A percentile compares a stretch with the other conserved stretches of the same genome.
Conservation (phyloP, 30 jellyfish, hydroid and myxozoan genomes). For the Turritopsis dohrnii region DNA sequence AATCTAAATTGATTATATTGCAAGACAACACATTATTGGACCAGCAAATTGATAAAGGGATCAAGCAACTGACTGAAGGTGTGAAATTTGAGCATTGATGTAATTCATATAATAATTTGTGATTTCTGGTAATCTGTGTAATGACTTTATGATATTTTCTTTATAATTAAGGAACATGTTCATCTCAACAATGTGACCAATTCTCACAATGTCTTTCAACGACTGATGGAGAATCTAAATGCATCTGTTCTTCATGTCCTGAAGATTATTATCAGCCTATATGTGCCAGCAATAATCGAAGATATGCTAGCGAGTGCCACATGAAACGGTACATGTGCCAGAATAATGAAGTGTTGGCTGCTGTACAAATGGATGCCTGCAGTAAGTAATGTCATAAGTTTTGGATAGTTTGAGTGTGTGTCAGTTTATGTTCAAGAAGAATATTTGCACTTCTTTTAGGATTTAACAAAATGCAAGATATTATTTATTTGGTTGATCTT, state of each 20-base stretch:
- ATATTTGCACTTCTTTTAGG: neutral
- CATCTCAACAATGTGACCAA: constrained; percentile 6
- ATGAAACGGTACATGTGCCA: constrained; percentile 38
- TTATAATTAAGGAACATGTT: constrained; percentile 15
- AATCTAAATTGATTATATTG: neutral
- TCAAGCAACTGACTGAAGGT: neutral
- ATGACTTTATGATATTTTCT: neutral
- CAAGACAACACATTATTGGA: neutral
- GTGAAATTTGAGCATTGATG: neutral
- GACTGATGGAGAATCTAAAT: neutral
- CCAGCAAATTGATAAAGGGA: neutral
- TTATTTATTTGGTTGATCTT: neutral
- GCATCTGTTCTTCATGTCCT: neutral
- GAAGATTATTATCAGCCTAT: constrained; percentile 31
- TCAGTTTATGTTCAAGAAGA: neutral
- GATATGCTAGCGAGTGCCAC: constrained; percentile 47
- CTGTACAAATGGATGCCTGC: constrained; percentile 38
- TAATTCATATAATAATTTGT: no score
- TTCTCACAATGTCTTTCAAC: constrained; percentile 18
- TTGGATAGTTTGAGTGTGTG: neutral
- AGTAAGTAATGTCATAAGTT: constrained; percentile 34
- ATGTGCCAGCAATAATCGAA: constrained; percentile 53
- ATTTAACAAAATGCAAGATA: neutral
- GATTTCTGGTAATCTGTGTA: no score
- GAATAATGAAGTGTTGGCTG: neutral